Percentiles rank a stretch among this genome's conserved stretches.
These are phyloP conservation scores for Colistium nudipinnis DNA, from an alignment of 2,113 vertebrate species.

Conservation along the genomic window DNA sequence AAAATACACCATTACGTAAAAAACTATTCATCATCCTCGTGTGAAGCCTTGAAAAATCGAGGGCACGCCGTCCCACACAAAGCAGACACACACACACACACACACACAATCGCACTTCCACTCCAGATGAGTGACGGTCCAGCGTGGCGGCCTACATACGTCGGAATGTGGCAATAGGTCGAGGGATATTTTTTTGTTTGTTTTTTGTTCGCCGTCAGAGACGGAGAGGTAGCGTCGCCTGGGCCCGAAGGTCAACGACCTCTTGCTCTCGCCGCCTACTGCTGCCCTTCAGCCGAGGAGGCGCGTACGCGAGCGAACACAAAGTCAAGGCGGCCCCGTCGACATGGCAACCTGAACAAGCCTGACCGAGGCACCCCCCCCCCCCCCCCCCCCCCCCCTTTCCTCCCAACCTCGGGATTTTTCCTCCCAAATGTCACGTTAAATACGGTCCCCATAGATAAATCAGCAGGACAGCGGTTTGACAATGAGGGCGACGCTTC, in stretches of 20 bases:
- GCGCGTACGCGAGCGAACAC: not conserved
- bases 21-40: too few species aligned
- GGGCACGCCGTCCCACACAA: slow-evolving; percentile 1
- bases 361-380: not conserved
- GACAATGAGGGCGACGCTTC: not conserved
- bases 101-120: not conserved
- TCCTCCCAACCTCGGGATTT: not conserved
- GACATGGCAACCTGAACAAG: not conserved
- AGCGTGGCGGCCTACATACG: slow-evolving; percentile 3
- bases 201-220: too few species aligned
- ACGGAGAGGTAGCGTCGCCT: not conserved
- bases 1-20: too few species aligned
- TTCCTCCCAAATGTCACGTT: not conserved
- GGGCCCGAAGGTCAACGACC: too few species aligned
- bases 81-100: not conserved
- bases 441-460: not conserved
- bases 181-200: too few species aligned
- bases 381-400: too few species aligned
- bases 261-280: slow-evolving; percentile 11
- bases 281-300: not conserved
- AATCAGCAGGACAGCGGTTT: not conserved
- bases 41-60: too few species aligned
- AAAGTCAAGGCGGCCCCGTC: not conserved
- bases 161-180: slow-evolving; percentile 17
- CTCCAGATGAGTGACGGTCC: slow-evolving; percentile 18